Conservation (phyloP, 2,797 vertebrate species). For the Mycteria americana region DNA sequence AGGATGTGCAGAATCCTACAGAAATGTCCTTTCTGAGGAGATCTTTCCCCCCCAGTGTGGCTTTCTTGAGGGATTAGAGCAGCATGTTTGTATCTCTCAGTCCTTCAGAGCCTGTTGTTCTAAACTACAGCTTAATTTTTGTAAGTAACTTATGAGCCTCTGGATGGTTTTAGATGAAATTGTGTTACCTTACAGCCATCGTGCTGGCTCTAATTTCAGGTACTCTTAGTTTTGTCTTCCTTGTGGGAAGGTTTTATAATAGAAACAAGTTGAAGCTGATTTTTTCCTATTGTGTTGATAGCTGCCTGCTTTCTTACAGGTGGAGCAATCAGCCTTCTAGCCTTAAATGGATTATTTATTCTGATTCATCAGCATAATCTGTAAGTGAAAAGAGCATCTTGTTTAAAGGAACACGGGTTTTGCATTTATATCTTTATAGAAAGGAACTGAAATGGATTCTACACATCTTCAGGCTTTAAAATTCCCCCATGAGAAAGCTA, state of each 20-base stretch:
- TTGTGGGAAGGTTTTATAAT: not conserved
- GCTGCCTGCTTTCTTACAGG: slow-evolving; percentile 74
- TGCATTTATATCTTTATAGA: not conserved
- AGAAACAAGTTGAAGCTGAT: not conserved
- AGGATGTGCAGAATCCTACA: not conserved
- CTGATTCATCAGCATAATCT: slow-evolving; percentile 95
- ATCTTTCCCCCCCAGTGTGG: not conserved
- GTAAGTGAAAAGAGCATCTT: slow-evolving; percentile 79
- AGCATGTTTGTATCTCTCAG: not conserved
- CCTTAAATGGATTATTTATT: slow-evolving; percentile 93
- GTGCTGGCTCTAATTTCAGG: not conserved
- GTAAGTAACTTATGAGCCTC: not conserved
- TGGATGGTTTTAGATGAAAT: not conserved
- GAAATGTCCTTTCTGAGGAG: not conserved
- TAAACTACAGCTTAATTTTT: not conserved
- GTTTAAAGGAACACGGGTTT: not conserved
- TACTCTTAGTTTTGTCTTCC: not conserved
- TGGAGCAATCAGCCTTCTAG: slow-evolving; percentile 93
- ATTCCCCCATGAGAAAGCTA: not conserved
- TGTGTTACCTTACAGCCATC: not conserved
- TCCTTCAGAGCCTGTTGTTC: not conserved
- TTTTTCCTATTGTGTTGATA: not conserved
- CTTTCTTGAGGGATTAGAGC: not conserved
- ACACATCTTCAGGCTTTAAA: not conserved
- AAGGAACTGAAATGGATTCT: not conserved